Conservation (phyloP, 2,888 invertebrate genomes). For the Oscheius sp. region DNA sequence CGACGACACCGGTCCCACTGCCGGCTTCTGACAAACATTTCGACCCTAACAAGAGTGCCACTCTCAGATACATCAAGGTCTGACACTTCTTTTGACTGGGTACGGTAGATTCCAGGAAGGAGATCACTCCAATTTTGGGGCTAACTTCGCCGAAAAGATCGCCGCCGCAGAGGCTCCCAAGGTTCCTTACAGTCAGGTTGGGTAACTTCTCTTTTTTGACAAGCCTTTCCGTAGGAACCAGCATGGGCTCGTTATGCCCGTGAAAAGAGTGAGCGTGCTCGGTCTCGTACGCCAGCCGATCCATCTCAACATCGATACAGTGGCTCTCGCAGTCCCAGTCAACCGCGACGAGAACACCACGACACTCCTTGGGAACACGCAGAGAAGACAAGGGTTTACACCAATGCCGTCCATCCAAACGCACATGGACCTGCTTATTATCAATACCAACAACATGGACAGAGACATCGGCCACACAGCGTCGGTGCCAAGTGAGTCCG, state of each 20-base stretch:
- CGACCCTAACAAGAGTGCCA: constrained; percentile 59
- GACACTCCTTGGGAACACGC: constrained; percentile 56
- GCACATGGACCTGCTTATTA: constrained; percentile 50
- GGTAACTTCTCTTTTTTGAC: background rate
- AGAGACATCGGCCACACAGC: constrained; percentile 38
- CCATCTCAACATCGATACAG: constrained; percentile 24
- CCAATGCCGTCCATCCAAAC: constrained; percentile 47
- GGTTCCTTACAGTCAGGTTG: constrained; percentile 42
- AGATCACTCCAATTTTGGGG: constrained; percentile 51
- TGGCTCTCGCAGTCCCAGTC: constrained; percentile 40
- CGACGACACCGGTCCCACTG: constrained; percentile 42
- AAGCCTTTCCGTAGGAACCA: constrained; percentile 44
- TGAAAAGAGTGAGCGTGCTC: constrained; percentile 59
- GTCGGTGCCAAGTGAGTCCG: constrained; percentile 42
- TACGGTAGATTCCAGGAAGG: constrained; percentile 45
- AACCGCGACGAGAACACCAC: constrained; percentile 46
- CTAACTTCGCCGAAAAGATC: constrained; percentile 58
- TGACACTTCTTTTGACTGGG: too few species aligned
- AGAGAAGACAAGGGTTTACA: constrained; percentile 54
- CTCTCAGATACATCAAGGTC: constrained; percentile 55
- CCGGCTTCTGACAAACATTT: constrained; percentile 61
- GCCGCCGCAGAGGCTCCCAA: constrained; percentile 60
- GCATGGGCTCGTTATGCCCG: constrained; percentile 56
- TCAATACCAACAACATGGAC: constrained; percentile 41
- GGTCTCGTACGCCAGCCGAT: constrained; percentile 55